These are phyloP conservation scores for Gerris lacustris DNA, from an alignment of 2,888 invertebrate genomes.

Conservation along the genomic window DNA sequence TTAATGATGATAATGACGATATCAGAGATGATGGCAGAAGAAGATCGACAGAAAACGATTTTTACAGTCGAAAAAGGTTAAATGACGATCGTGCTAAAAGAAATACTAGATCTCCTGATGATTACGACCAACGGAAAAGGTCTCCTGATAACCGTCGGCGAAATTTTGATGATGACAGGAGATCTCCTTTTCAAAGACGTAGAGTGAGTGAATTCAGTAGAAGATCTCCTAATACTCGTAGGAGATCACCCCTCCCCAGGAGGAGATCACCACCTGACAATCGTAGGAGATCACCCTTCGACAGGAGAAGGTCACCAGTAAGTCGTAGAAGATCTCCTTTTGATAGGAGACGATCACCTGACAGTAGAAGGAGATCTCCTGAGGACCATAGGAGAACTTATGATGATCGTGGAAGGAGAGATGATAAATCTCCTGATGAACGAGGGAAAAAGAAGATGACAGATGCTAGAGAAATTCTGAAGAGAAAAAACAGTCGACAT, in stretches of 20 bases:
- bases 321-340: slow-evolving; percentile 9
- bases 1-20: background rate
- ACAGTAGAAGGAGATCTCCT: slow-evolving; percentile 33
- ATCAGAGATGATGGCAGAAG: background rate
- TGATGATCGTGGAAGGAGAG: slow-evolving; percentile 6
- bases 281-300: background rate
- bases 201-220: background rate
- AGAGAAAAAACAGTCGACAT: background rate
- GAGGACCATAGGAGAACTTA: slow-evolving; percentile 28
- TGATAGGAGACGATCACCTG: slow-evolving; percentile 10
- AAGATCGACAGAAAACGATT: background rate
- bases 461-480: slow-evolving; percentile 4
- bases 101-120: background rate
- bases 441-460: slow-evolving; percentile 7
- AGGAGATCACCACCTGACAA: slow-evolving; percentile 1
- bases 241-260: background rate
- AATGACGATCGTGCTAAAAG: background rate
- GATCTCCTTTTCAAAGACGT: background rate
- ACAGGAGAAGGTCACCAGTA: background rate
- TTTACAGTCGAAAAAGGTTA: background rate
- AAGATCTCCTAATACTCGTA: background rate
- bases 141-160: background rate
- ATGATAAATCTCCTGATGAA: slow-evolving; percentile 7
- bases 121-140: background rate
- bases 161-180: background rate